These are phyloP conservation scores for Hormaphis cornu DNA, from an alignment of 1,140 invertebrate species.

Conservation along the genomic window DNA sequence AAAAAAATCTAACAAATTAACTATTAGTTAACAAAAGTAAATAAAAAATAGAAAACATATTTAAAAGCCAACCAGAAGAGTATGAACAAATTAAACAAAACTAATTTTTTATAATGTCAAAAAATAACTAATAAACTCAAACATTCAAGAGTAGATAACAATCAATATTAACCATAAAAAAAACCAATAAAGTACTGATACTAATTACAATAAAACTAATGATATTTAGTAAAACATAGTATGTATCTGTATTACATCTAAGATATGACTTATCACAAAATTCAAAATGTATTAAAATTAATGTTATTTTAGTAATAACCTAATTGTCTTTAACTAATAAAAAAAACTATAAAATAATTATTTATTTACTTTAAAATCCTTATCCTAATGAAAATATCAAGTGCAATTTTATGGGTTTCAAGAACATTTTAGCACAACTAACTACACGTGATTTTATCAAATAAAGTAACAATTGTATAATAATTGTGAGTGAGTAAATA, in stretches of 20 bases:
- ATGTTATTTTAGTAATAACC: neutral
- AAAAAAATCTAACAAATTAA: too few relatives aligned
- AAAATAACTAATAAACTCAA: too few relatives aligned
- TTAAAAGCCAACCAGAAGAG: too few relatives aligned
- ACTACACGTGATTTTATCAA: neutral
- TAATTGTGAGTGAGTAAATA: neutral
- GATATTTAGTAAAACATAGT: too few relatives aligned
- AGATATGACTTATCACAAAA: neutral
- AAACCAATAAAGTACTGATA: too few relatives aligned
- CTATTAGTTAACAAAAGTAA: too few relatives aligned
- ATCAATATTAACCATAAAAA: too few relatives aligned
- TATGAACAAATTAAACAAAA: too few relatives aligned
- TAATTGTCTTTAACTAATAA: neutral
- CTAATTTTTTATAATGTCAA: too few relatives aligned
- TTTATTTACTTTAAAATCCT: neutral
- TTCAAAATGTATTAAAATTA: slow-evolving; percentile 2
- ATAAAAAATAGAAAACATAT: too few relatives aligned
- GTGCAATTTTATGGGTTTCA: slow-evolving; percentile 5
- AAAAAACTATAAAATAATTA: neutral
- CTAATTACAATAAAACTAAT: too few relatives aligned
- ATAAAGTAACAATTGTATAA: neutral
- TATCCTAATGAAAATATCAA: neutral
- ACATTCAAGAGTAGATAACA: too few relatives aligned
- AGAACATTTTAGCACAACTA: neutral
- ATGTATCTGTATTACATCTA: neutral